Evolutionary conservation across 2,888 invertebrate genomes (phyloP), one percentile per base, ranked within the genome.

Genomic region (Glaucopsyche alexis): DNA sequence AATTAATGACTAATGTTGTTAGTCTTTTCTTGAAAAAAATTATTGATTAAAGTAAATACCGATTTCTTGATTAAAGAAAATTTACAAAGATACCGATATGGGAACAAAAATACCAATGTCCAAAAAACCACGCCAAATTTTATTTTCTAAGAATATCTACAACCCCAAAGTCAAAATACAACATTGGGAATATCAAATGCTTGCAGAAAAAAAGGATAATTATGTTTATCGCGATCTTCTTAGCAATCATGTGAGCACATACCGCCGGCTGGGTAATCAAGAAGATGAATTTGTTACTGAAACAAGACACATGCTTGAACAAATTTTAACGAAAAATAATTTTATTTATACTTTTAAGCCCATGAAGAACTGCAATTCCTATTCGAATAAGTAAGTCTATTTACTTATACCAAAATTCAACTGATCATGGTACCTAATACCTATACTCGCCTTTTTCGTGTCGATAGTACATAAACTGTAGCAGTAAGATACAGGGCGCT

Each of bases 221-320:
- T 87, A 94, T 77, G 89, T 92, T 0, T 94, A 92, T 76, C 86
- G 91, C 19, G 91, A 93, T 75, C 79, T 80, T 11, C 81, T 91
- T 29, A 88, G 93, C 77, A 93, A 94, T 77, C 88, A 90, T 55
- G 40, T 93, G 7, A 93, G 94, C 75, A 93, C 94, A 6, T 94
- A 94, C 80, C 79, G 82, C 9, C 87, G 92, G 45, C 85, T 87
- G 81, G 94, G 94, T 1, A 84, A 76, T 6, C 81, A 88, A 29
- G 89, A 92, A 64, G 88, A 87, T 5, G 82, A 84, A 9, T 83
- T 85, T 11, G 86, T 82, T 77, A 93, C 93, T 0, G 93, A 93
- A 79, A 94, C 94, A 0, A 84, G 86, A 5, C 83, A 86, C 75
- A 93, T 93, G 93, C 83, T 91, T n/a, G 85, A 87, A 42, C 87